Percentiles rank a stretch among this genome's conserved stretches.
Conservation (phyloP, 2,113 vertebrate genomes). For the Tursiops truncatus region DNA sequence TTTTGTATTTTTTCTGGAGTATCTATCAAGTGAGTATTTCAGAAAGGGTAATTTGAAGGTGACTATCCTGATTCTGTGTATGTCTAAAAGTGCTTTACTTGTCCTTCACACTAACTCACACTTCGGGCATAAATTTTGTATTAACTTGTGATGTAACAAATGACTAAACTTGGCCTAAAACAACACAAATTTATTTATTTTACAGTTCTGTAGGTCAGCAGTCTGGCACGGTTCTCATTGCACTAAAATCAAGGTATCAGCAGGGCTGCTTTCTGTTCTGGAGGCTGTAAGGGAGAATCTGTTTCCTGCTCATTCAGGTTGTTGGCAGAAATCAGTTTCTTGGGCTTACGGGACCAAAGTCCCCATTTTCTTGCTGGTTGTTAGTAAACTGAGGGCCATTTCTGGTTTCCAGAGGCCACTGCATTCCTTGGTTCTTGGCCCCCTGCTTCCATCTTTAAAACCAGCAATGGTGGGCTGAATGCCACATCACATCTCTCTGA, state of each 20-base stretch:
- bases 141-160: background rate
- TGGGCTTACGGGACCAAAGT: background rate
- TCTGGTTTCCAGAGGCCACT: background rate
- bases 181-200: background rate
- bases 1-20: background rate
- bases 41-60: background rate
- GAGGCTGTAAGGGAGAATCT: background rate
- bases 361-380: background rate
- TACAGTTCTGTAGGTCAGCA: background rate
- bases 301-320: background rate
- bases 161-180: background rate
- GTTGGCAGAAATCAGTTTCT: background rate
- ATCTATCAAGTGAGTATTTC: background rate
- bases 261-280: background rate
- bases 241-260: background rate
- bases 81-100: background rate
- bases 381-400: background rate
- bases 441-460: background rate
- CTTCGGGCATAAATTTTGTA: background rate
- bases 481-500: background rate
- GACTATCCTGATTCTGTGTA: background rate
- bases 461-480: rapidly evolving
- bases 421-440: rapidly evolving
- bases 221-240: background rate
- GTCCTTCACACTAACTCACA: background rate